A percentile compares a stretch with the other conserved stretches of the same genome.
phyloP scores from a whole-genome alignment of 2,797 vertebrate species.

The Myotis daubentonii region DNA sequence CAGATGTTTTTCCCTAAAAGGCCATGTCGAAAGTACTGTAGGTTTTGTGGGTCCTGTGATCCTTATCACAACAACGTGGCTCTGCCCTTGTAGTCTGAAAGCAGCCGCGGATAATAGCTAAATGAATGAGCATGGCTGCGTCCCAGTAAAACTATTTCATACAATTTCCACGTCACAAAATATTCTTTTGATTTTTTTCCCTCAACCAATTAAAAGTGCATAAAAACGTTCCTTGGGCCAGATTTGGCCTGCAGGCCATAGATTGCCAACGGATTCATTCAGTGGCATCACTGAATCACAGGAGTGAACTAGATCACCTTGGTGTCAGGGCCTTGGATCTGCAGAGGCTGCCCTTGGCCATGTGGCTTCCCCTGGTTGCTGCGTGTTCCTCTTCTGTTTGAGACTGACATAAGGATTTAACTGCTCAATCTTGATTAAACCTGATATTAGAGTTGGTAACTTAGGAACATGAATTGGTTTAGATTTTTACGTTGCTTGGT shows the following conservation, averaged over 20 bases:
- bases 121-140: background rate
- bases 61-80: background rate
- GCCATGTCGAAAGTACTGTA: background rate
- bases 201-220: background rate
- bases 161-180: background rate
- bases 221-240: background rate
- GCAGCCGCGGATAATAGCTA: background rate
- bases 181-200: background rate
- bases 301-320: background rate
- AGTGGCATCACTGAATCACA: background rate
- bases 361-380: background rate
- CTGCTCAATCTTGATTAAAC: background rate
- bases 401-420: background rate
- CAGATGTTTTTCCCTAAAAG: background rate
- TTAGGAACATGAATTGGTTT: conserved; percentile 5
- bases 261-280: background rate
- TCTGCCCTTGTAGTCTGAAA: rapidly evolving
- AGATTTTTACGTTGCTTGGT: background rate
- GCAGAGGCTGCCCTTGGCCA: background rate
- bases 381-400: background rate
- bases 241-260: background rate
- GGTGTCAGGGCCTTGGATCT: background rate
- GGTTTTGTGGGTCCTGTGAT: background rate
- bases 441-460: conserved; percentile 39
- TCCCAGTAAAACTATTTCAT: background rate